Conservation (phyloP, 1,140 invertebrate species). For the Drosophila nigromelanica region DNA sequence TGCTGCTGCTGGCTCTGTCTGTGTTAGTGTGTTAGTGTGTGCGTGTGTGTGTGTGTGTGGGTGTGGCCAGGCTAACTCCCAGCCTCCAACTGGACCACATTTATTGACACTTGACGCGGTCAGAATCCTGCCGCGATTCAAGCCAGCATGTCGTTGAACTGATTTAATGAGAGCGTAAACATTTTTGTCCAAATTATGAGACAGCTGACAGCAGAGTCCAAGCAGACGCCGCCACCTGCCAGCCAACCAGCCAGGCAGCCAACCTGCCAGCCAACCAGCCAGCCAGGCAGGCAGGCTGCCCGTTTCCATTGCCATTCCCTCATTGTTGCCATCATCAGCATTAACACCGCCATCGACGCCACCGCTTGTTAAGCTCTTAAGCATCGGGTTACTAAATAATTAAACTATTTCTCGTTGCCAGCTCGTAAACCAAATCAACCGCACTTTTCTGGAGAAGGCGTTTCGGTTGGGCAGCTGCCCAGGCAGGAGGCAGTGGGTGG, state of each 20-base stretch:
- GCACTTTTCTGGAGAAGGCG: constrained; percentile 22
- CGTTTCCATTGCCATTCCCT: neutral
- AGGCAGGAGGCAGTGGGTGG: neutral
- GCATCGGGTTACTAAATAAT: constrained; percentile 74
- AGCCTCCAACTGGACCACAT: constrained; percentile 22
- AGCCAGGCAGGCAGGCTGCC: no score
- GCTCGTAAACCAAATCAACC: constrained; percentile 52
- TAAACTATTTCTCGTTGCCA: constrained; percentile 66
- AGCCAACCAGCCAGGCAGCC: no score
- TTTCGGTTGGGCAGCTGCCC: neutral
- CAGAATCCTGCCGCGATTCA: neutral
- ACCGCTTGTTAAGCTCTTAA: constrained; percentile 64
- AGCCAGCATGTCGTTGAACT: constrained; percentile 2
- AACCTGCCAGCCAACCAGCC: no score
- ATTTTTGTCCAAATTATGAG: constrained; percentile 71
- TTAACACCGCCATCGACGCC: constrained; percentile 41
- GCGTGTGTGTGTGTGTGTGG: neutral
- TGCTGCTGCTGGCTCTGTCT: neutral
- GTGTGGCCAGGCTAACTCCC: constrained; percentile 23
- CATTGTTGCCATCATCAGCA: constrained; percentile 19
- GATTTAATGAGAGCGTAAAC: constrained; percentile 72
- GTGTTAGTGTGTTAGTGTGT: neutral
- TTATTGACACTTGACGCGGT: constrained; percentile 48
- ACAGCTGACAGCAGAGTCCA: neutral
- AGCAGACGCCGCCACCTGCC: neutral